These are phyloP conservation scores for Eulemur macaco DNA, from an alignment of 2,113 vertebrate genomes.

Conservation along the genomic window DNA sequence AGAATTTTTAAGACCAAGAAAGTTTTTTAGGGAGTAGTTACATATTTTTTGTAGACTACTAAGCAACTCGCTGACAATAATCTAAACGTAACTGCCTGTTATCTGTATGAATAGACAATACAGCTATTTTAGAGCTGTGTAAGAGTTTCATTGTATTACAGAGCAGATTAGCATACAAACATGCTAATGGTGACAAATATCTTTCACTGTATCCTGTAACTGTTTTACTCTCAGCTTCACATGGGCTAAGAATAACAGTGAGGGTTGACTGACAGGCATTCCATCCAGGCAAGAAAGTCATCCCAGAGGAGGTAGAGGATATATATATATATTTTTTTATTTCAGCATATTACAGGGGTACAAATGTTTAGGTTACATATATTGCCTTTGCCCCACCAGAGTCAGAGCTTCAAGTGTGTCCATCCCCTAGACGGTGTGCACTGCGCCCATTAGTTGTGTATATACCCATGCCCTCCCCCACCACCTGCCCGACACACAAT, in stretches of 20 bases:
- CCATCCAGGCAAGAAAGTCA: background rate
- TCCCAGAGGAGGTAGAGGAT: background rate
- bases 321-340: too few relatives aligned
- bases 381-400: too few relatives aligned
- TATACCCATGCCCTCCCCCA: too few relatives aligned
- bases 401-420: too few relatives aligned
- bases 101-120: background rate
- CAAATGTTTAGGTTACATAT: too few relatives aligned
- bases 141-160: background rate
- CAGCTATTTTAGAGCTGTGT: background rate
- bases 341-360: too few relatives aligned
- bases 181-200: background rate
- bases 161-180: background rate
- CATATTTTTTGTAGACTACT: background rate
- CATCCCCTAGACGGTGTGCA: too few relatives aligned
- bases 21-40: background rate
- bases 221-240: background rate
- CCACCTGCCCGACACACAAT: too few relatives aligned
- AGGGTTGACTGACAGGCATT: background rate
- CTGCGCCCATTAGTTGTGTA: too few relatives aligned
- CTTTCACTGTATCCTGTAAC: background rate
- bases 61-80: background rate
- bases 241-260: background rate
- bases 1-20: background rate
- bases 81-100: background rate